Percentiles rank a stretch among this genome's conserved stretches.
Evolutionary conservation across 2,888 invertebrate genomes (phyloP).

Genomic region (Priocnemis perturbator): DNA sequence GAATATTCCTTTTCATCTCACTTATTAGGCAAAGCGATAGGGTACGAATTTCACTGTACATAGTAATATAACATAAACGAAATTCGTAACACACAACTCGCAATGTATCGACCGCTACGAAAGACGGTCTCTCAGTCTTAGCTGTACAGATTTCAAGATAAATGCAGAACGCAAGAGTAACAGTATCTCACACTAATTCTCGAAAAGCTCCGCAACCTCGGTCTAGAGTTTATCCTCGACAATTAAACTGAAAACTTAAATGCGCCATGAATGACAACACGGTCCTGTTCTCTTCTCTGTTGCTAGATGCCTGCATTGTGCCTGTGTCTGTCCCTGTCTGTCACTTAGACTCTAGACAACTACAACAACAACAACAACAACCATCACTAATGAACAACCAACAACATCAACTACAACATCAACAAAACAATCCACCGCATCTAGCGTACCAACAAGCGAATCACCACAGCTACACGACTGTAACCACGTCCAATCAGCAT

Average conservation of each 20-base stretch:
- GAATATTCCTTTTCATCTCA: too few species aligned
- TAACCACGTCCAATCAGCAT: conserved; percentile 74
- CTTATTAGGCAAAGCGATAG: too few species aligned
- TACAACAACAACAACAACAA: conserved; percentile 70
- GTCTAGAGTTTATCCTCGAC: too few species aligned
- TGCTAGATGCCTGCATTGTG: conserved; percentile 92
- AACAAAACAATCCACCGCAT: conserved; percentile 76
- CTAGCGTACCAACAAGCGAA: conserved; percentile 76
- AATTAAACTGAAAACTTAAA: conserved; percentile 45
- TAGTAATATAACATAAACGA: too few species aligned
- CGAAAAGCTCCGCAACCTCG: too few species aligned
- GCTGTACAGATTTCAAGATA: too few species aligned
- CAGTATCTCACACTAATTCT: too few species aligned
- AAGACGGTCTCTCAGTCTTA: too few species aligned
- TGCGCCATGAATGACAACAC: conserved; percentile 75
- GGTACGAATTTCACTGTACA: too few species aligned
- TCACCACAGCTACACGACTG: conserved; percentile 75
- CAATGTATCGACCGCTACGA: too few species aligned
- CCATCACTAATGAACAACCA: conserved; percentile 72
- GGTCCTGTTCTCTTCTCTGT: conserved; percentile 84
- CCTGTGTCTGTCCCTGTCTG: conserved; percentile 76
- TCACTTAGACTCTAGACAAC: conserved; percentile 76
- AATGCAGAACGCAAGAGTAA: too few species aligned
- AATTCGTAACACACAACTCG: too few species aligned
- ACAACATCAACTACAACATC: conserved; percentile 72